phyloP scores from a whole-genome alignment of 53 echinoderm and acorn worm genomes.

The Actinopyga echinites region DNA sequence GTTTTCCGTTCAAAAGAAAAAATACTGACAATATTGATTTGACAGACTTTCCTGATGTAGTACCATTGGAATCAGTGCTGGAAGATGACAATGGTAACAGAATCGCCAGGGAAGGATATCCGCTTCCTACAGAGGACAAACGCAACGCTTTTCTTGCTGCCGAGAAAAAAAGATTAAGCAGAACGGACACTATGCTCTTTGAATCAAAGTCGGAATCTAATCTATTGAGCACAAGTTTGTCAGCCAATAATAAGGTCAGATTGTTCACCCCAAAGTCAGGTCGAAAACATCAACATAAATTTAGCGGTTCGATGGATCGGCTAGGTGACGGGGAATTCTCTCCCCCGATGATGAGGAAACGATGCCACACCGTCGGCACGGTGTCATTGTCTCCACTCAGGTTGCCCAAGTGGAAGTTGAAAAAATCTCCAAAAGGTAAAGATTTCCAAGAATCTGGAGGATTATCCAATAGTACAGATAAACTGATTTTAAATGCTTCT shows the following conservation, averaged over 20 bases:
- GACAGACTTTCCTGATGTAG: not conserved
- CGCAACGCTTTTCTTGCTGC: too few relatives aligned
- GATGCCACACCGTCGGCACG: slow-evolving; percentile 8
- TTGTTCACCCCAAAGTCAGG: not conserved
- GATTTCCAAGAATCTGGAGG: not conserved
- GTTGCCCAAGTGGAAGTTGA: slow-evolving; percentile 6
- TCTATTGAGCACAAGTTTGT: not conserved
- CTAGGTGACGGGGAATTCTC: not conserved
- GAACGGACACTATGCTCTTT: not conserved
- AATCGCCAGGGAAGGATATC: not conserved
- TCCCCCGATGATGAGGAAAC: slow-evolving; percentile 1
- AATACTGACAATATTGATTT: too few relatives aligned
- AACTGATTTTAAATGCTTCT: not conserved
- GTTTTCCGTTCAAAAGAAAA: too few relatives aligned
- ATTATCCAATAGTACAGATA: slow-evolving; percentile 19
- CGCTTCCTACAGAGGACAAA: too few relatives aligned
- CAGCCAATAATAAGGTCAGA: not conserved
- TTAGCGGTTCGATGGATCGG: not conserved
- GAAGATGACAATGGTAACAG: not conserved
- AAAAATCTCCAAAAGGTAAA: not conserved
- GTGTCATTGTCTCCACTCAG: slow-evolving; percentile 22
- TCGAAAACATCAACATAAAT: not conserved
- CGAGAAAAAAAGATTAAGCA: slow-evolving; percentile 4
- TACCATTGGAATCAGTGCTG: not conserved
- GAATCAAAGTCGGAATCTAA: not conserved